Evolutionary conservation across 92 coral and sea anemone genomes (phyloP).

Genomic region (Phenganax subtilis): DNA sequence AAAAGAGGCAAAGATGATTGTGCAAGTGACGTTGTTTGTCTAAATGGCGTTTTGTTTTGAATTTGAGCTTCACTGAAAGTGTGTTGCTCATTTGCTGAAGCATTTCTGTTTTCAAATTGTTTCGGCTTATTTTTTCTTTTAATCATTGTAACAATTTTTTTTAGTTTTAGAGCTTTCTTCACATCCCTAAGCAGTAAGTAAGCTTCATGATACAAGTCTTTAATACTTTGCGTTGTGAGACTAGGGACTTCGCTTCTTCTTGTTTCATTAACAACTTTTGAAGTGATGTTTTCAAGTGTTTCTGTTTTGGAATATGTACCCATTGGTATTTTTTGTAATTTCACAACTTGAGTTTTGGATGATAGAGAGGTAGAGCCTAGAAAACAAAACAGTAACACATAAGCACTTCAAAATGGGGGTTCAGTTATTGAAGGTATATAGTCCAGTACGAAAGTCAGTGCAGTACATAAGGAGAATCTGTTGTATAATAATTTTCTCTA

Average conservation of each 20-base stretch:
- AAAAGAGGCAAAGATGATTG: conserved; percentile 21
- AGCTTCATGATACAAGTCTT: conserved; percentile 29
- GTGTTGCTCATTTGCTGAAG: background rate
- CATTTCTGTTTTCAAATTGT: background rate
- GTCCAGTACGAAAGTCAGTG: too few relatives aligned
- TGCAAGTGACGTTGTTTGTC: background rate
- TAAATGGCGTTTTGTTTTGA: conserved; percentile 4
- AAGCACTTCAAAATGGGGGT: too few relatives aligned
- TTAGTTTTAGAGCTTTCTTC: conserved; percentile 4
- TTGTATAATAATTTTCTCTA: too few relatives aligned
- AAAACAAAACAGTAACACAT: background rate
- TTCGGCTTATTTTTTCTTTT: too few relatives aligned
- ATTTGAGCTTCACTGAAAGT: background rate
- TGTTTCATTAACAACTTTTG: background rate
- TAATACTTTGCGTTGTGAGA: background rate
- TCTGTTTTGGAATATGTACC: background rate
- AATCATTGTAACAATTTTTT: too few relatives aligned
- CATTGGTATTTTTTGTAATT: background rate
- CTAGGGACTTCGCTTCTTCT: background rate
- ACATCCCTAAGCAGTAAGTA: conserved; percentile 16
- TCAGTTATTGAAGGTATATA: too few relatives aligned
- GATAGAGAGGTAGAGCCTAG: too few relatives aligned
- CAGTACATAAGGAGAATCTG: too few relatives aligned
- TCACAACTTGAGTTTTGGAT: background rate
- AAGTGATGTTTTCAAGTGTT: background rate